phyloP scores from a whole-genome alignment of 2,113 vertebrate species.

The Bagarius yarrelli region DNA sequence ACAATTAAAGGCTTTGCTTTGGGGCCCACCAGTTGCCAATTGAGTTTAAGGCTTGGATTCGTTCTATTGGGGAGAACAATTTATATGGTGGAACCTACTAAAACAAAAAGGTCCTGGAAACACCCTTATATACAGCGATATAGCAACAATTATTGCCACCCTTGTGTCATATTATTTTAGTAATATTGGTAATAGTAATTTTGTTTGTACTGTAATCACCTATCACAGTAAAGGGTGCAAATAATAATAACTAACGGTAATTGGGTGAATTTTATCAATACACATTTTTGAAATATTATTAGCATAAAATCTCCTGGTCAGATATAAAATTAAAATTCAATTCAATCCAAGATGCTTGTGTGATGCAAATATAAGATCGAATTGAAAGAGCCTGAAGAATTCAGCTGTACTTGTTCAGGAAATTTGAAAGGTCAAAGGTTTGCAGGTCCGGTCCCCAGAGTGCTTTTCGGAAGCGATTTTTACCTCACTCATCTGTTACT shows the following conservation, averaged over 20 bases:
- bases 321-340: background rate
- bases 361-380: background rate
- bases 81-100: background rate
- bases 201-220: background rate
- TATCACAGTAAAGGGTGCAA: background rate
- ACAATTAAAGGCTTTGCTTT: too few species aligned
- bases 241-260: too few species aligned
- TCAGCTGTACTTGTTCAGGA: background rate
- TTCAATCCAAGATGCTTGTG: background rate
- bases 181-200: too few species aligned
- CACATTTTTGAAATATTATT: background rate
- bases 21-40: too few species aligned
- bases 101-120: background rate
- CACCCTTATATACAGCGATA: background rate
- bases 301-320: too few species aligned
- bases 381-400: background rate
- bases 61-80: background rate
- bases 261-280: background rate
- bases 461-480: background rate
- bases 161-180: background rate
- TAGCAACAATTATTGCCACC: background rate
- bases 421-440: constrained; percentile 17
- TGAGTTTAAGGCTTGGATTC: background rate
- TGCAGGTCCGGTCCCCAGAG: background rate
- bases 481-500: constrained; percentile 21